These are phyloP conservation scores for Sebastes hubbsi DNA, from an alignment of 2,797 vertebrate species.

Conservation along the genomic window DNA sequence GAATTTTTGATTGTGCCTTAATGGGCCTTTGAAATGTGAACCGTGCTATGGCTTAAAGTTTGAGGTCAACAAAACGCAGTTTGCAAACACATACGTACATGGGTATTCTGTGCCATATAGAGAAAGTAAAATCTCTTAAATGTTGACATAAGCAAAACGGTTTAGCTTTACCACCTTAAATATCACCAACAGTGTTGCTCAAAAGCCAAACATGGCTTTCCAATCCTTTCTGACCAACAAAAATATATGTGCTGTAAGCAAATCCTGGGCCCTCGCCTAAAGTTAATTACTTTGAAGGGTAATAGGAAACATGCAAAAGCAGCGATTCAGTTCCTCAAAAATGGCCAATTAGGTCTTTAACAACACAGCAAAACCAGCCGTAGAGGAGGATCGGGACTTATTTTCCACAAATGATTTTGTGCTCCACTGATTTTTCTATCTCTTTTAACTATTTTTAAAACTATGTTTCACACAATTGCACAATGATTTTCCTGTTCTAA, in stretches of 20 bases:
- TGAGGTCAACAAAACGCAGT: neutral
- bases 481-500: neutral
- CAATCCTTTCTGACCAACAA: rapidly evolving
- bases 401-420: neutral
- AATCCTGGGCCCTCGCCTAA: rapidly evolving
- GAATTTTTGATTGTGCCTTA: constrained; percentile 37
- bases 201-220: neutral
- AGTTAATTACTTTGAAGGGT: too few species aligned
- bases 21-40: constrained; percentile 34
- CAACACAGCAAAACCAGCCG: neutral
- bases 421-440: neutral
- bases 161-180: too few species aligned
- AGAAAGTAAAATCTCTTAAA: neutral
- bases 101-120: neutral
- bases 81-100: neutral
- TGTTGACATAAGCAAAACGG: neutral
- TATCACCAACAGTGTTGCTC: too few species aligned
- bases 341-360: neutral
- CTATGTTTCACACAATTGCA: neutral
- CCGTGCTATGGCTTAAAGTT: neutral
- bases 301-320: too few species aligned
- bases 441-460: neutral
- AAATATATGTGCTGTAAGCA: neutral
- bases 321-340: neutral
- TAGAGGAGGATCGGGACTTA: neutral